Conservation (phyloP, 2,797 vertebrate species). For the Nyctalus aviator region DNA sequence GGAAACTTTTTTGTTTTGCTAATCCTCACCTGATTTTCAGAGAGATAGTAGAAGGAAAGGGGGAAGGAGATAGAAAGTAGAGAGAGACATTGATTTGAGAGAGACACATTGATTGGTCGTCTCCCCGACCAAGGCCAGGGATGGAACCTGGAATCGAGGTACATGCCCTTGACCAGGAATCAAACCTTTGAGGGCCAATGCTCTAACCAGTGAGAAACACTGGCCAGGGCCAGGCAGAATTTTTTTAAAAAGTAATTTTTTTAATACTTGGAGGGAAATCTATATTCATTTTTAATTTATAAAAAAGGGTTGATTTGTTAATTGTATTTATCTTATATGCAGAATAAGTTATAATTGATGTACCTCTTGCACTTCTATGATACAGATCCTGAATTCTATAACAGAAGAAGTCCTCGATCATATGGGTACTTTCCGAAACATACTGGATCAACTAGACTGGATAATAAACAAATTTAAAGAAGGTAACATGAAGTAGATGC, state of each 20-base stretch:
- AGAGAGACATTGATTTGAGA: too few species aligned
- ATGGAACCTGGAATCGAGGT: too few species aligned
- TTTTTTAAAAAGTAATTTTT: slow-evolving; percentile 52
- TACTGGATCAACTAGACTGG: slow-evolving; percentile 94
- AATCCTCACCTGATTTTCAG: too few species aligned
- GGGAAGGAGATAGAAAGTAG: too few species aligned
- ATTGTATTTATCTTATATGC: slow-evolving; percentile 43
- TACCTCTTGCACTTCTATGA: slow-evolving; percentile 60
- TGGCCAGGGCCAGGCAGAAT: not conserved
- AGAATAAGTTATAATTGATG: slow-evolving; percentile 59
- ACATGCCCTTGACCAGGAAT: too few species aligned
- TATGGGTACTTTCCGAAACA: slow-evolving; percentile 92
- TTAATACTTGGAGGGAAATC: slow-evolving; percentile 48
- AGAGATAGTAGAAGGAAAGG: too few species aligned
- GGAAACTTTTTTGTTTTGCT: too few species aligned
- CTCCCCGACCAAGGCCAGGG: too few species aligned
- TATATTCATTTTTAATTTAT: slow-evolving; percentile 49
- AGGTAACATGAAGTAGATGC: slow-evolving; percentile 85
- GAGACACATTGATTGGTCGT: too few species aligned
- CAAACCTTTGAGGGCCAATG: too few species aligned
- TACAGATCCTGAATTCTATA: slow-evolving; percentile 94
- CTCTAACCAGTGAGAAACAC: too few species aligned
- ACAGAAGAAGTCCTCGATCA: slow-evolving; percentile 94
- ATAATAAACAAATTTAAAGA: slow-evolving; percentile 92
- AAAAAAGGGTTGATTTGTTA: slow-evolving; percentile 40